phyloP scores from a whole-genome alignment of 2,888 invertebrate genomes.

The Agonum fuliginosum region DNA sequence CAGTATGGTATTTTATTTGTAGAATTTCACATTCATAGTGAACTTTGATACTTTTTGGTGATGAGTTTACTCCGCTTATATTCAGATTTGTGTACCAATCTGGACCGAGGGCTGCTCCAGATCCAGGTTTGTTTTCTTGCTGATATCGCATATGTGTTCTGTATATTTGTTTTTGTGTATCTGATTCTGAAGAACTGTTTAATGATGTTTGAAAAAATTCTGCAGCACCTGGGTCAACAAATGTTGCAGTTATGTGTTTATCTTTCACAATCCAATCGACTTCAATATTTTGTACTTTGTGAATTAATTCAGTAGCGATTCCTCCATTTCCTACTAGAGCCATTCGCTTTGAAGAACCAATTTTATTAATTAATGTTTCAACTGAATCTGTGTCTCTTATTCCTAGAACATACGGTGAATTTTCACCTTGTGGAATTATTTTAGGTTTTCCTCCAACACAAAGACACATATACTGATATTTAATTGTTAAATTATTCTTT shows the following conservation, averaged over 20 bases:
- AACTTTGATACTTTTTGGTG: conserved; percentile 75
- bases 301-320: conserved; percentile 96
- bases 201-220: conserved; percentile 86
- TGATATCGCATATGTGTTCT: conserved; percentile 80
- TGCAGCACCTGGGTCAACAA: conserved; percentile 96
- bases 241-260: conserved; percentile 92
- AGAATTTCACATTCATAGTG: conserved; percentile 78
- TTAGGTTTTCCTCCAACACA: conserved; percentile 94
- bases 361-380: conserved; percentile 81
- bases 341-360: conserved; percentile 82
- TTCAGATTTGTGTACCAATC: conserved; percentile 91
- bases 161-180: conserved; percentile 33
- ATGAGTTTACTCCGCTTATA: conserved; percentile 74
- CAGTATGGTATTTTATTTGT: conserved; percentile 70
- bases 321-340: conserved; percentile 97
- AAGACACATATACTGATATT: conserved; percentile 89
- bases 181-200: conserved; percentile 64
- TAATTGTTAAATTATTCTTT: conserved; percentile 76
- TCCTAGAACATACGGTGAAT: conserved; percentile 83
- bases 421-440: conserved; percentile 78
- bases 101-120: conserved; percentile 95
- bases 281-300: conserved; percentile 89
- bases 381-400: conserved; percentile 97
- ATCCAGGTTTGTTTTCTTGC: conserved; percentile 74
- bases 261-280: conserved; percentile 97